Evolutionary conservation across 2,797 vertebrate genomes (phyloP), one percentile per base, ranked within the genome.

Genomic region (Paedocypris micromegethes): DNA sequence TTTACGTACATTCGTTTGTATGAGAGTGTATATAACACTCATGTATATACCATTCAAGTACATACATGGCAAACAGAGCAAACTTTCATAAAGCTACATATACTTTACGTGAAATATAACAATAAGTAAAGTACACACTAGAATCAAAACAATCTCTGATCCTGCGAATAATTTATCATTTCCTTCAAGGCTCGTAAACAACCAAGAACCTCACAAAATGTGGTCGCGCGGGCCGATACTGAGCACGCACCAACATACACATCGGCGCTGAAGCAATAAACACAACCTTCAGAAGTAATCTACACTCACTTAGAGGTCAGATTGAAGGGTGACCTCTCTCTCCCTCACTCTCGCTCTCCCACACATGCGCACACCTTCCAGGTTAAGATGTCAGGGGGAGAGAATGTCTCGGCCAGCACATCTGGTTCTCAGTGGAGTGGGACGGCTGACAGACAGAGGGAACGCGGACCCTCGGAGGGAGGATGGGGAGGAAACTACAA

Each of bases 381-480:
- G 71, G 63, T 72, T 70, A 63, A 74, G 63, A 55, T 66, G 58
- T 58, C 67, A 62, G 56, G 9, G 46, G 55, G 52, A 54, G 61
- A 65, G n/a, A 53, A 66, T 45, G 67, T 58, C 52, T 66, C 60
- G 62, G 64, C 66, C 64, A 80, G 74, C 75, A 80, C 80, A 79
- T 80, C 72, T 78, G 80, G 77, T 73, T 75, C 74, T 63, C 70
- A 65, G 52, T 65, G 48, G 58, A 69, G 66, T 48, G 44, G 63
- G 50, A 46, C 56, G 59, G 55, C 72, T 78, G 75, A 78, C 42
- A 73, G 73, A 77, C 73, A 72, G 65, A 39, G 43, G 75, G 70
- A 72, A 80, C 43, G 58, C 53, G 41, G 70, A 70, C 67, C 63
- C 70, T 73, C 64, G 41, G 7, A 63, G 38, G 46, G 41, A 57